Evolutionary conservation across 1,140 invertebrate genomes (phyloP), one percentile per base, ranked within the genome.

Genomic region (Achatina immaculata): DNA sequence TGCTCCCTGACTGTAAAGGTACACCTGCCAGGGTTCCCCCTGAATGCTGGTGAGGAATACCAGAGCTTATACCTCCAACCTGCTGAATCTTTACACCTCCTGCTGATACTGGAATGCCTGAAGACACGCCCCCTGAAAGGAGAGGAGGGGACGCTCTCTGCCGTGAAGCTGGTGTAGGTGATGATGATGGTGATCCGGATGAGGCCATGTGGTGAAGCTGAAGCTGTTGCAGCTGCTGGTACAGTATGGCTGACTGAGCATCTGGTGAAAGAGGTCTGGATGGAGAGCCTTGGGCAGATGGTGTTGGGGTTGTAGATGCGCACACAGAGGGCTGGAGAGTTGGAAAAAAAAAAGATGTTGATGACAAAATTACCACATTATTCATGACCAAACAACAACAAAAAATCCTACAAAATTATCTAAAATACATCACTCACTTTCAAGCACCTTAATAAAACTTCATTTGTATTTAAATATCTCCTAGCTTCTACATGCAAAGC

Each of bases 231-330:
- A 80, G 68, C 48, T 80, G 78, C 40, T 72, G 78, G 40, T 80
- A 80, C 16, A 80, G 48, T 31, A 80, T 51, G 28, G 78, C 36
- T 21, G 68, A 72, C 40, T 66, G 76, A 19, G 21, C 40, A 31
- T 80, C 72, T 16, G 38, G 79, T 36, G 66, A 77, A 45, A 34
- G 80, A 31, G 78, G 68, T 31, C 80, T 62, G 86, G 86, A 81
- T 88, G 84, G 40, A 16, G 83, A n/a, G 36, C 80, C 24, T 83
- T 11, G 0, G 19, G 21, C 4, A 65, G 74, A 77, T 4, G 36
- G 19, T 4, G 38, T 40, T 6, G 48, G 38, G 38, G 76, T 36
- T 31, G 65, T n/a, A 68, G 62, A 68, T 34, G 65, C 40, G 45
- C 43, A 78, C 40, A 68, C 21, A 28, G 48, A 38, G 14, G 48